Percentiles rank a stretch among this genome's conserved stretches.
These are phyloP conservation scores for Lysandra coridon DNA, from an alignment of 2,888 invertebrate species.

Conservation along the genomic window DNA sequence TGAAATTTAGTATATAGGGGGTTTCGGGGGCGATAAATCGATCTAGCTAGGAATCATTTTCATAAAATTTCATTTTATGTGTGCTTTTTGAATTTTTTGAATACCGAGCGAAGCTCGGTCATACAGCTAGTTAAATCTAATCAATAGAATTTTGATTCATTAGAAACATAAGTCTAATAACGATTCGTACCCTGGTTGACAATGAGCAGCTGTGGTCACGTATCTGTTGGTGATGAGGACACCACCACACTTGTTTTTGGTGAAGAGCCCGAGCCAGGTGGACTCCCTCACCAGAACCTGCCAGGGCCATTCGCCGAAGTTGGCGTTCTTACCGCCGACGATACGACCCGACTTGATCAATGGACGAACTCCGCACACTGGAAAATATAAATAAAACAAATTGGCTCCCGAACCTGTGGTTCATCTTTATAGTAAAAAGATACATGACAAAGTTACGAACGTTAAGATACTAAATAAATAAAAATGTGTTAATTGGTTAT, in stretches of 20 bases:
- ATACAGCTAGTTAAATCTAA: no score
- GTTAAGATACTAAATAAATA: neutral
- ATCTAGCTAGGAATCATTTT: no score
- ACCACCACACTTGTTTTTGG: conserved; percentile 97
- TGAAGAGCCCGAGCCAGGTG: conserved; percentile 95
- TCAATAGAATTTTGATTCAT: no score
- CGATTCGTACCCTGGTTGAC: conserved; percentile 90
- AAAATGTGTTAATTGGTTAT: neutral
- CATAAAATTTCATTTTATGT: no score
- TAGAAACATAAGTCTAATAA: neutral
- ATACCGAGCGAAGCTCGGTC: no score
- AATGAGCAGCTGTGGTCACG: conserved; percentile 96
- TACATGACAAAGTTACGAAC: neutral
- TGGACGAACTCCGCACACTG: conserved; percentile 94
- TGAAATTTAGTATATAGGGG: no score
- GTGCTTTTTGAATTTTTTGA: no score
- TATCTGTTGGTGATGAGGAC: conserved; percentile 93
- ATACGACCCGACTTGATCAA: conserved; percentile 89
- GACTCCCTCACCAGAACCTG: conserved; percentile 95
- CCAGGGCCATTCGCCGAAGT: conserved; percentile 96
- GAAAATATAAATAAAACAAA: conserved; percentile 2
- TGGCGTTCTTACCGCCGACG: conserved; percentile 93
- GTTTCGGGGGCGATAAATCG: no score
- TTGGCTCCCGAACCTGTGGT: no score
- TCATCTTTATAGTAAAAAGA: neutral